Base-by-base conservation (phyloP, 2,113 vertebrate genomes). In the Mesitornis unicolor region DNA sequence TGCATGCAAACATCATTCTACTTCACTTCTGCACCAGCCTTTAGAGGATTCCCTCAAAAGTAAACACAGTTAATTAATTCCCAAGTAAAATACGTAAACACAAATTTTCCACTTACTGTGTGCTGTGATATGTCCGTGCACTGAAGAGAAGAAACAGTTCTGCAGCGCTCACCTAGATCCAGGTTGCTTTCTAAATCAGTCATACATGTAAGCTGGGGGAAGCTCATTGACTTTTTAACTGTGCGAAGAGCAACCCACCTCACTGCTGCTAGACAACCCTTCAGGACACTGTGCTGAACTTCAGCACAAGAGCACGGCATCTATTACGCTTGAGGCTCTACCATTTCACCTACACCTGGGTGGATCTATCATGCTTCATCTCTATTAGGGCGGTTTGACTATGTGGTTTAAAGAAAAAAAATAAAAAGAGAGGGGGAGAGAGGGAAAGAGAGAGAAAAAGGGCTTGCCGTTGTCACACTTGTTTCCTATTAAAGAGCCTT, bases 401-500 rank as follows among this genome's bases (percentile, higher is more conserved):
- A 92, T 94, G 96, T 93, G 90, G 93, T 96, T 97, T 93, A 87
- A 95, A 93, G 85, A 16, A 61, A 93, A 97, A 86, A 35, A 71
- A 64, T 51, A 91, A 80, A 51, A 80, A 54, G 84, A 77, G 67
- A 70, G 65, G 17, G 33, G 25, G 76, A 7, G 86, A 4, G 54
- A 59, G 69, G 65, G 63, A 67, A 59, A 1, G 48, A 87, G 35
- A 67, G 59, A 84, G 91, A 70, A 92, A 95, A 91, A 89, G 95
- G 79, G 95, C 90, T 97, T 96, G 97, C 97, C 91, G 94, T 97
- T 98, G 97, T 98, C 97, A 98, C 98, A 98, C 98, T 98, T 98
- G 98, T 98, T 98, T 98, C 98, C 97, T 98, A 98, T 98, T 98
- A 98, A 97, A 98, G 96, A 98, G 96, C 96, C 97, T 98, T 98